Percentiles rank a stretch among this genome's conserved stretches.
Evolutionary conservation across 2,113 vertebrate species (phyloP).

Genomic region (Etheostoma spectabile): DNA sequence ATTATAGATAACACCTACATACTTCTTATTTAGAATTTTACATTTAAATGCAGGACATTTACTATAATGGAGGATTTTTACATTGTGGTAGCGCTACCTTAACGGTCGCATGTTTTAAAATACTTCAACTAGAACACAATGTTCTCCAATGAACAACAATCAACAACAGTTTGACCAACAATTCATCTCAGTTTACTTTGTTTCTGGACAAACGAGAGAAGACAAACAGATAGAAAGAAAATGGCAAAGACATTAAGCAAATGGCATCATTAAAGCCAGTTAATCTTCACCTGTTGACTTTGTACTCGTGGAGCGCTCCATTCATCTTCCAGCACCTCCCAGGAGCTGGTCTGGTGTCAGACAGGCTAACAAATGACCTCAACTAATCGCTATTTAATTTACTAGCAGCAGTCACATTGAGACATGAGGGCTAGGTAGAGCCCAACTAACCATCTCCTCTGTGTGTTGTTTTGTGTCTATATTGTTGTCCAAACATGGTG

Average conservation of each 20-base stretch:
- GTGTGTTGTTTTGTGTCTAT: conserved; percentile 21
- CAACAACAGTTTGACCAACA: neutral
- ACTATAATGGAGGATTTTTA: neutral
- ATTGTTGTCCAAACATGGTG: conserved; percentile 20
- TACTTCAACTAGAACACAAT: neutral
- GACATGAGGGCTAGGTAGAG: conserved; percentile 40
- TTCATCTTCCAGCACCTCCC: conserved; percentile 74
- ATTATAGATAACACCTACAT: too few relatives aligned
- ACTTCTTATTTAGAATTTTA: too few relatives aligned
- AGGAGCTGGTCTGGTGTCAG: conserved; percentile 75
- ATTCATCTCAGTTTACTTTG: conserved; percentile 36
- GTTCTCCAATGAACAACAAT: neutral
- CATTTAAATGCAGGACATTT: neutral
- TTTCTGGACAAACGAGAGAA: conserved; percentile 46
- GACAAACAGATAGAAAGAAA: conserved; percentile 42
- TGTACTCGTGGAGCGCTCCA: conserved; percentile 65
- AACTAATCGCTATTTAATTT: conserved; percentile 80
- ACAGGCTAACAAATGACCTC: conserved; percentile 73
- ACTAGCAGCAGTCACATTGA: conserved; percentile 62
- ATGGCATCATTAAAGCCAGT: conserved; percentile 79
- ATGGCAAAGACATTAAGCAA: conserved; percentile 74
- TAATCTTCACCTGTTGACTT: conserved; percentile 81
- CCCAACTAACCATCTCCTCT: conserved; percentile 26
- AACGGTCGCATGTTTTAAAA: neutral
- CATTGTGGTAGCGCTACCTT: neutral